These are phyloP conservation scores for Tinamus guttatus DNA, from an alignment of 2,113 vertebrate genomes.

Conservation along the genomic window DNA sequence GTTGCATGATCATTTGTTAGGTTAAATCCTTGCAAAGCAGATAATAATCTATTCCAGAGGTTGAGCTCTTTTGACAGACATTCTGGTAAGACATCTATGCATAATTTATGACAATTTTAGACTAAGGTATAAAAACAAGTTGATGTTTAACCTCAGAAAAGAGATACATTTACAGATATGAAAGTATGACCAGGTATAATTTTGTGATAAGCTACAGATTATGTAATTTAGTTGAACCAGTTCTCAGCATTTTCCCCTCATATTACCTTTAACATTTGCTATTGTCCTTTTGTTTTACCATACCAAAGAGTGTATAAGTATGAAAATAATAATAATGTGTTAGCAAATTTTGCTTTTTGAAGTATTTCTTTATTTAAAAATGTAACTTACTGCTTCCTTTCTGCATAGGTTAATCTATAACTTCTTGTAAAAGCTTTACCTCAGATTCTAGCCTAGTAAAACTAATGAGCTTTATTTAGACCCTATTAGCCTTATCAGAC, in stretches of 20 bases:
- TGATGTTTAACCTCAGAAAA: conserved; percentile 16
- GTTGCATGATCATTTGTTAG: background rate
- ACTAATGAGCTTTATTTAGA: background rate
- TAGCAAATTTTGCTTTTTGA: background rate
- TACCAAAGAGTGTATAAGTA: background rate
- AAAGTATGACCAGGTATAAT: background rate
- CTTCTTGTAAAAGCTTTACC: background rate
- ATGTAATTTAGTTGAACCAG: background rate
- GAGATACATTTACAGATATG: background rate
- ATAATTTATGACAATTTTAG: background rate
- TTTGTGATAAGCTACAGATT: background rate
- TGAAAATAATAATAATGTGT: background rate
- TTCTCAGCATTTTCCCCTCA: background rate
- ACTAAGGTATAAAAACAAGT: background rate
- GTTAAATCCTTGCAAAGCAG: background rate
- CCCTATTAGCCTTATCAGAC: background rate
- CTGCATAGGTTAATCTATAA: background rate
- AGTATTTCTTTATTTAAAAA: background rate
- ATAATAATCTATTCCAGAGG: background rate
- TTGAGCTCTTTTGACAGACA: background rate
- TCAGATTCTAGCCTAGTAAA: background rate
- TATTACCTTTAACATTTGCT: background rate
- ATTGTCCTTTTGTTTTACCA: background rate
- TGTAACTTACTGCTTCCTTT: background rate
- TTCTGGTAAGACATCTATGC: background rate